These are phyloP conservation scores for Himalopsyche kuldschensis DNA, from an alignment of 2,888 invertebrate genomes.

Conservation along the genomic window DNA sequence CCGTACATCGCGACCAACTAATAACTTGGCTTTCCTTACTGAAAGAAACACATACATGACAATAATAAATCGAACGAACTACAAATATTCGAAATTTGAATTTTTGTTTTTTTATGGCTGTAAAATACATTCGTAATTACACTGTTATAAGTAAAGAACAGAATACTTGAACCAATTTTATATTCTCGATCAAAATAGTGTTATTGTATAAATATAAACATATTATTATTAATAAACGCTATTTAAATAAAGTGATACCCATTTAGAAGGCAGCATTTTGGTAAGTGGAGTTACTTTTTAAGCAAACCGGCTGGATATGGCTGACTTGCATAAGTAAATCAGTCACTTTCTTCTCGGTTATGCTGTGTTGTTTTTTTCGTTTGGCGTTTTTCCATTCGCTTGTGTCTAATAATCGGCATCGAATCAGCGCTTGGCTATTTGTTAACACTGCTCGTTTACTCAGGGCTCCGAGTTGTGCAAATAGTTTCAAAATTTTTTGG, in stretches of 20 bases:
- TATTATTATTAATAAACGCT: not conserved
- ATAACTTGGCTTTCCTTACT: not conserved
- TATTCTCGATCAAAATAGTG: not conserved
- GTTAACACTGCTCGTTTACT: not conserved
- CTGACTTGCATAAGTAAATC: constrained; percentile 43
- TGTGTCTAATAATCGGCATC: constrained; percentile 6
- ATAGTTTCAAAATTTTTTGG: constrained; percentile 7
- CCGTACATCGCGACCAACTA: not conserved
- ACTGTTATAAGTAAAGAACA: not conserved
- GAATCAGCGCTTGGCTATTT: not conserved
- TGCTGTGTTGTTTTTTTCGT: not conserved
- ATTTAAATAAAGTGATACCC: not conserved
- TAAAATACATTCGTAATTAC: not conserved
- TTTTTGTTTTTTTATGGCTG: not conserved
- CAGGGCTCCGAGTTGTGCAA: constrained; percentile 16
- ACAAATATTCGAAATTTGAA: not conserved
- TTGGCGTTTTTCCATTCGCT: not conserved
- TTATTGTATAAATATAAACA: not conserved
- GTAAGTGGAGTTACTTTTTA: constrained; percentile 15
- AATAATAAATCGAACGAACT: not conserved
- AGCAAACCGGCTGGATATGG: constrained; percentile 13
- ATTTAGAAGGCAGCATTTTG: not conserved
- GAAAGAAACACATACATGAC: not conserved
- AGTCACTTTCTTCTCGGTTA: constrained; percentile 49
- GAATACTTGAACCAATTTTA: not conserved